Evolutionary conservation across 1,140 invertebrate genomes (phyloP).

Genomic region (Diorhabda sublineata): DNA sequence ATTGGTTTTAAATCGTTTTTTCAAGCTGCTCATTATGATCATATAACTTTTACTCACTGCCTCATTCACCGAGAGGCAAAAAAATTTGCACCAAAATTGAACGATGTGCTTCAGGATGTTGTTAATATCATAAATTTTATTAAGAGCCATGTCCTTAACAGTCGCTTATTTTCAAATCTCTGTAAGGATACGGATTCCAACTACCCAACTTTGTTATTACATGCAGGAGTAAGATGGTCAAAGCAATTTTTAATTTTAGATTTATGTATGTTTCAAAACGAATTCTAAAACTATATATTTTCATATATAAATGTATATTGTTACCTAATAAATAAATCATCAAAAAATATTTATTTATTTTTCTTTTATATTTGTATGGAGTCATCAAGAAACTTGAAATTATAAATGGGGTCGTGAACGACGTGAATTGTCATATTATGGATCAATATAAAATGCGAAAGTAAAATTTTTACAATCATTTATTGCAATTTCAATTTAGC

Average conservation of each 20-base stretch:
- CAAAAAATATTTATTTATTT: not conserved
- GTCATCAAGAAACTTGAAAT: not conserved
- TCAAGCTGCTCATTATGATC: conserved; percentile 27
- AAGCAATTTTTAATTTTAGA: too few species aligned
- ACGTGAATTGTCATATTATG: not conserved
- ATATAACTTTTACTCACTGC: conserved; percentile 29
- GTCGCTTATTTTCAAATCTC: conserved; percentile 25
- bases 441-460: too few species aligned
- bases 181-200: conserved; percentile 25
- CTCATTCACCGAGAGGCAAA: conserved; percentile 30
- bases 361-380: not conserved
- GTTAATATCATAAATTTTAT: conserved; percentile 34
- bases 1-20: conserved; percentile 37
- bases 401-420: not conserved
- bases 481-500: too few species aligned
- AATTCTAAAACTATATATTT: not conserved
- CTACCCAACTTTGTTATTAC: conserved; percentile 28
- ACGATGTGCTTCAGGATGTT: conserved; percentile 27
- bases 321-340: conserved; percentile 1
- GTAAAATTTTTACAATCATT: too few species aligned
- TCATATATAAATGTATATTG: not conserved
- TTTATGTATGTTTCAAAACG: too few species aligned
- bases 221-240: conserved; percentile 27
- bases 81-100: conserved; percentile 29
- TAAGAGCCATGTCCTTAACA: conserved; percentile 26